Base-by-base conservation (phyloP, 2,888 invertebrate genomes). In the Dynastes grantii region DNA sequence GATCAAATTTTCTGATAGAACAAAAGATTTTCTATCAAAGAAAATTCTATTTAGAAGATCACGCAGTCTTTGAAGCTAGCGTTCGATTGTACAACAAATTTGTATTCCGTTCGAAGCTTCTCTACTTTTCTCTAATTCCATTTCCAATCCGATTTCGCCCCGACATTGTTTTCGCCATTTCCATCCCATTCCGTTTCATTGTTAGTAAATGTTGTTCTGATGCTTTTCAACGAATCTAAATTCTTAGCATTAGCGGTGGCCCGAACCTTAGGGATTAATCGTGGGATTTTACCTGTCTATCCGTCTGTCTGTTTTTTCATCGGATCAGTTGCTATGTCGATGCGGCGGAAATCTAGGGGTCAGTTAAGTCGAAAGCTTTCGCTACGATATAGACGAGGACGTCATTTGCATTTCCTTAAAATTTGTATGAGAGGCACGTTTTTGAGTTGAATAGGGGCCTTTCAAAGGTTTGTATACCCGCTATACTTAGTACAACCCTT, bases 231-330 rank as follows among this genome's bases (percentile, higher is more conserved):
- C 63, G 32, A 63, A 63, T 32, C 63, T 63, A 63, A 63, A 63
- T 63, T 63, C 63, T 63, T 32, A 63, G 27, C 63, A 32, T 63
- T 63, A 63, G 32, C 63, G 27, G 63, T 63, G 32, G 13, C 27
- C 29, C 29, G 63, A 63, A 63, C 29, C 63, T 32, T 13, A 29
- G 63, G 63, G 63, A 63, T 63, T 63, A 63, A 63, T 63, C 37
- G 29, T 63, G 32, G 63, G 63, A 63, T 63, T 63, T 63, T 32
- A 63, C 63, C 63, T 63, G 63, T 32, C 63, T 63, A 32, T 29
- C 63, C 29, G 63, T 63, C 63, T 29, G 63, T 63, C 55, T 58
- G 55, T 58, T 58, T 63, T 63, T 63, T 63, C 63, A 63, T 29
- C 29, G 63, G 13, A 63, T 63, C 63, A 63, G 32, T 63, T 32